Base-by-base conservation (phyloP, 2,888 invertebrate species). In the Microlaimidae sp. region DNA sequence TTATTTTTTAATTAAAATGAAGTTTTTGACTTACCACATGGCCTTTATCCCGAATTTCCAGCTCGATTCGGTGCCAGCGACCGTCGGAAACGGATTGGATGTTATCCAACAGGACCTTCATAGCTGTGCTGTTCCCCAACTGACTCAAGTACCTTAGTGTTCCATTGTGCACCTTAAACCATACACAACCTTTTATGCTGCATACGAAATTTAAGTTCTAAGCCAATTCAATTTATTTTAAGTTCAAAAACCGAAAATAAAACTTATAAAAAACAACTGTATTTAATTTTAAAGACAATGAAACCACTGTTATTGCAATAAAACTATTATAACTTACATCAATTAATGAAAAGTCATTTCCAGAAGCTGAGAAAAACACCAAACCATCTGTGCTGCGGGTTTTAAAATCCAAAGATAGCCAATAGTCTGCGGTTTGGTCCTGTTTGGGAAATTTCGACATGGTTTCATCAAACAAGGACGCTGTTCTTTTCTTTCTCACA, bases 1-100 rank as follows among this genome's bases (percentile, higher is more conserved):
- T 38, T 38, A 38, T 38, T 10, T 10, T 38, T 13, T 38, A 38
- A 38, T 13, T 13, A 10, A 10, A 13, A 38, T 38, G n/a, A 10
- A n/a, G n/a, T n/a, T 13, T 10, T 13, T 38, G 38, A 13, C 10
- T 38, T 13, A 38, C 38, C 38, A 38, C n/a, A 25, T 47, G n/a
- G 13, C 40, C 53, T 7, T 10, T 10, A 5, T 51, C 28, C 10
- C 29, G 28, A 23, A 46, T 49, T 2, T 79, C 76, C 43, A 92
- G 71, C 0, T 84, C 85, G 3, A 89, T 74, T 66, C 85, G 86
- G 69, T 90, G 89, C 90, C 89, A 90, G 51, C 77, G 77, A 3
- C 89, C 88, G 73, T 90, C 86, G 13, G 81, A 77, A 1, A 88
- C 64, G 0, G 55, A 52, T 47, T 75, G 53, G 10, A 56, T 62